phyloP scores from a whole-genome alignment of 92 coral and sea anemone genomes.

The Phymanthus crucifer region DNA sequence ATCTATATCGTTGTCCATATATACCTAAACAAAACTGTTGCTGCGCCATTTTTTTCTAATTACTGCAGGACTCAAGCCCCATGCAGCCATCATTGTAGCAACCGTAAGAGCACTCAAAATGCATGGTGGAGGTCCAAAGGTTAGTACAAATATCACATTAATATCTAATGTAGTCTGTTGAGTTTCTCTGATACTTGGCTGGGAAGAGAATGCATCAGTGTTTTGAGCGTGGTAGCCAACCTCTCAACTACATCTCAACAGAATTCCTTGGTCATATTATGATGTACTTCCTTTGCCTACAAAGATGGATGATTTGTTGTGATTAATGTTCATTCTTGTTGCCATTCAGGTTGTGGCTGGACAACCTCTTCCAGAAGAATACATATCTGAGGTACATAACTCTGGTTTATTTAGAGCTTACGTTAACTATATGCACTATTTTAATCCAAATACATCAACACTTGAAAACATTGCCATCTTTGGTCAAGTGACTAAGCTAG shows the following conservation, averaged over 20 bases:
- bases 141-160: constrained; percentile 10
- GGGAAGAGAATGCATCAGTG: constrained; percentile 73
- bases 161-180: too few relatives aligned
- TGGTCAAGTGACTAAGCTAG: too few relatives aligned
- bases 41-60: not conserved
- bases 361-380: constrained; percentile 76
- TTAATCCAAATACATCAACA: not conserved
- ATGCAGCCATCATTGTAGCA: constrained; percentile 91
- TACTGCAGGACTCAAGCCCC: constrained; percentile 81
- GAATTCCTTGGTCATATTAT: too few relatives aligned
- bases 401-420: not conserved
- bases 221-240: too few relatives aligned
- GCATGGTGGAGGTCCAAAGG: constrained; percentile 99
- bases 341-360: constrained; percentile 90
- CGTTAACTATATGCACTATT: not conserved
- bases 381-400: constrained; percentile 72
- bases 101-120: constrained; percentile 94
- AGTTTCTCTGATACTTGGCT: not conserved
- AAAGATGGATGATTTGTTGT: constrained; percentile 57
- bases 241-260: too few relatives aligned
- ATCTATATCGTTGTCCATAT: not conserved
- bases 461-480: not conserved
- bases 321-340: not conserved
- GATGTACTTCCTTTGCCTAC: too few relatives aligned
- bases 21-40: not conserved